Base-by-base conservation (phyloP, 1,140 invertebrate genomes). In the Eufriesea mexicana region DNA sequence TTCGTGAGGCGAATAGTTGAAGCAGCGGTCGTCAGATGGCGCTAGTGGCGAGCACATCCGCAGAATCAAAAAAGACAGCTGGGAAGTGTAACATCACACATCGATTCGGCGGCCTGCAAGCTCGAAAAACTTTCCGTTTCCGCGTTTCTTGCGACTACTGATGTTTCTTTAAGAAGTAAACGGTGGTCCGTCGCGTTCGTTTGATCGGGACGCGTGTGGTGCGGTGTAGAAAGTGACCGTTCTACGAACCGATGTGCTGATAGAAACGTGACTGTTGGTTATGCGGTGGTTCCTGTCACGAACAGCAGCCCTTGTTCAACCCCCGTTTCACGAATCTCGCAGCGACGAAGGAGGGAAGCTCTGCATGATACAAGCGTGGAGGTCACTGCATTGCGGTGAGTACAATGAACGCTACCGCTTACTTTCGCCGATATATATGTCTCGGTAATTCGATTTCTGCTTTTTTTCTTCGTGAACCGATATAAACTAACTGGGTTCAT, bases 1-100 rank as follows among this genome's bases (percentile, higher is more conserved):
- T 0, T 47, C 10, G 7, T 0, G n/a, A 57, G 42, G 23, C 23
- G 25, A 12, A 16, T 18, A 55, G 84, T 89, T 54, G 10, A 14
- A 9, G 14, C 28, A n/a, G 6, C 5, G 5, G n/a, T 14, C 74
- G 79, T 49, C n/a, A 89, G 91, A 90, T 92, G 90, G 84, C 79
- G 76, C 9, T 74, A 64, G 49, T 20, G 47, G 76, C 75, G 85
- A n/a, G 71, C 83, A 91, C 86, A 92, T 91, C 91, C 87, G 91
- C 90, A 92, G 91, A 92, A 91, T 91, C 89, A 91, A 93, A 93
- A 93, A 92, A 93, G 92, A 92, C 92, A 91, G 92, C 91, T 91
- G 91, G 83, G 90, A 91, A 92, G 89, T 89, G 90, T 89, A 91
- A 90, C 90, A 90, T 90, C 90, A 90, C 90, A 92, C 91, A 93